A percentile compares a stretch with the other conserved stretches of the same genome.
Conservation (phyloP, 2,888 invertebrate genomes). For the Oconnorella tubifera region DNA sequence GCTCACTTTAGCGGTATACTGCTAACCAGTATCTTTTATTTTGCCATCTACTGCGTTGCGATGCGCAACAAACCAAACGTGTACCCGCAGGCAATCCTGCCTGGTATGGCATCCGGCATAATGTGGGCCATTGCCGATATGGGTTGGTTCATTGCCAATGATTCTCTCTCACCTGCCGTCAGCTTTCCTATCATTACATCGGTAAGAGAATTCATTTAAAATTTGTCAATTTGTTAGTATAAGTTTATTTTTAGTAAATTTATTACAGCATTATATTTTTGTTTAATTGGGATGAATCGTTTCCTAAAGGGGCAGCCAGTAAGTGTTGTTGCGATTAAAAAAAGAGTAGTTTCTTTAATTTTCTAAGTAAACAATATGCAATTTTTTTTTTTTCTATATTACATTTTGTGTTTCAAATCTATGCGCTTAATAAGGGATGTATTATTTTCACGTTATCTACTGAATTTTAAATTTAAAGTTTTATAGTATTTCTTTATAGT, state of each 20-base stretch:
- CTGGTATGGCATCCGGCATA: slow-evolving; percentile 56
- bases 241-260: background rate
- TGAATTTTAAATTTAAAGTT: no score
- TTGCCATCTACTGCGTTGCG: slow-evolving; percentile 53
- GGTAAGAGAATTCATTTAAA: no score
- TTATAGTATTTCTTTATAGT: no score
- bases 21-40: slow-evolving; percentile 52
- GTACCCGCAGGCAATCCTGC: slow-evolving; percentile 55
- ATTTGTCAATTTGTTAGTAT: background rate
- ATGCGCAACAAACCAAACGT: slow-evolving; percentile 54
- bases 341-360: no score
- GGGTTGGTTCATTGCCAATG: slow-evolving; percentile 59
- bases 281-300: no score
- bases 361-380: no score
- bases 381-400: no score
- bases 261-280: no score
- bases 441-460: no score
- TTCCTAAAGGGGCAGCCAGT: no score
- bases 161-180: slow-evolving; percentile 57
- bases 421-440: no score
- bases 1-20: slow-evolving; percentile 58
- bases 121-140: slow-evolving; percentile 59
- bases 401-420: no score
- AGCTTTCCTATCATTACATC: slow-evolving; percentile 59
- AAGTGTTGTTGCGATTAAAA: background rate